phyloP scores from a whole-genome alignment of 2,888 invertebrate species.

The Xestia rhomboidea region DNA sequence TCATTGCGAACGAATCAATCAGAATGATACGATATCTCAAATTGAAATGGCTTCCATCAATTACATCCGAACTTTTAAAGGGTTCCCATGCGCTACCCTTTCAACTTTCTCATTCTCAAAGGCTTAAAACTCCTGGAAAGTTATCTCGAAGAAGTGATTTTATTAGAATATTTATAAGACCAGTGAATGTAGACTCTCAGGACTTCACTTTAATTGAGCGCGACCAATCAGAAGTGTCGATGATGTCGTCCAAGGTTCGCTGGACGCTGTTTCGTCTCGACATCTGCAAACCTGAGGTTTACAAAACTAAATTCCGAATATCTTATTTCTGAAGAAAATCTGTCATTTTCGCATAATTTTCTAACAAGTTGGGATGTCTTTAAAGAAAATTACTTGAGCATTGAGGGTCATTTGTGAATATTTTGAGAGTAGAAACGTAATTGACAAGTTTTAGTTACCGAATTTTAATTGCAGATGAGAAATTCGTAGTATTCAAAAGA shows the following conservation, averaged over 20 bases:
- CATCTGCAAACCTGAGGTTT: slow-evolving; percentile 63
- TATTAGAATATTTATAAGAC: slow-evolving; percentile 71
- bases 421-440: slow-evolving; percentile 17
- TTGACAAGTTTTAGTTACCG: slow-evolving; percentile 16
- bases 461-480: not conserved
- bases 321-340: slow-evolving; percentile 49
- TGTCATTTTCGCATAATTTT: slow-evolving; percentile 56
- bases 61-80: slow-evolving; percentile 67
- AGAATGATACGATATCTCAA: slow-evolving; percentile 66
- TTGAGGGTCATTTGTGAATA: slow-evolving; percentile 40
- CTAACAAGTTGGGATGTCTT: slow-evolving; percentile 30
- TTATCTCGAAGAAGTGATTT: slow-evolving; percentile 69
- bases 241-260: slow-evolving; percentile 55
- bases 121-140: slow-evolving; percentile 67
- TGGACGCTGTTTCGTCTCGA: slow-evolving; percentile 58
- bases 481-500: not conserved
- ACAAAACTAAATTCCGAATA: slow-evolving; percentile 62
- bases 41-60: slow-evolving; percentile 71
- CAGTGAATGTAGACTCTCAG: slow-evolving; percentile 56
- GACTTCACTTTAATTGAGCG: slow-evolving; percentile 39
- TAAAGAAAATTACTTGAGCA: slow-evolving; percentile 34
- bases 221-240: slow-evolving; percentile 46
- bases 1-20: slow-evolving; percentile 66
- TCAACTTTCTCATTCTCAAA: slow-evolving; percentile 69
- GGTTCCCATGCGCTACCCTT: slow-evolving; percentile 62